A percentile compares a stretch with the other conserved stretches of the same genome.
phyloP scores from a whole-genome alignment of 2,888 invertebrate genomes.

The Orthosia gracilis region DNA sequence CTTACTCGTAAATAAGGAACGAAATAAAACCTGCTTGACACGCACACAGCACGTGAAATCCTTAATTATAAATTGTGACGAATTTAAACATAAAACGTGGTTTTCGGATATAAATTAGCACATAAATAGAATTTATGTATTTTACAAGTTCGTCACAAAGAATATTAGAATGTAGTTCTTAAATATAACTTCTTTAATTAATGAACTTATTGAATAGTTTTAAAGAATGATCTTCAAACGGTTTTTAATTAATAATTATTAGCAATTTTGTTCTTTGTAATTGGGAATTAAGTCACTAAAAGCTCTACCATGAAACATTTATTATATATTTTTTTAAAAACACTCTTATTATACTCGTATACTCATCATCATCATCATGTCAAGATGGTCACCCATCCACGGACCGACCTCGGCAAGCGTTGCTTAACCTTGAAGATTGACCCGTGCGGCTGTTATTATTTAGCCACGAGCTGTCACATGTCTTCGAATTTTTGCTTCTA shows the following conservation, averaged over 20 bases:
- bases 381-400: no score
- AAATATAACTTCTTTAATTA: conserved; percentile 38
- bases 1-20: not conserved
- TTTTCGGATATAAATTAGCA: not conserved
- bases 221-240: conserved; percentile 16
- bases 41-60: conserved; percentile 5
- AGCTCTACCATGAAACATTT: no score
- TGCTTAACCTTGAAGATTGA: no score
- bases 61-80: not conserved
- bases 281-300: not conserved
- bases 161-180: conserved; percentile 32
- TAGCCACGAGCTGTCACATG: no score
- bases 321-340: not conserved
- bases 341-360: no score
- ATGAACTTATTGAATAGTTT: conserved; percentile 6
- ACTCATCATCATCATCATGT: no score
- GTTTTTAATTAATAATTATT: not conserved
- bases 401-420: no score
- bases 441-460: no score
- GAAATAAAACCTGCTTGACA: not conserved
- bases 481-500: no score
- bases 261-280: not conserved
- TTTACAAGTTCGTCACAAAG: not conserved
- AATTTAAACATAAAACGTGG: not conserved
- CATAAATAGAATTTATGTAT: conserved; percentile 2